Base-by-base conservation (phyloP, 2,113 vertebrate species). In the Psittacula cyanocephala region DNA sequence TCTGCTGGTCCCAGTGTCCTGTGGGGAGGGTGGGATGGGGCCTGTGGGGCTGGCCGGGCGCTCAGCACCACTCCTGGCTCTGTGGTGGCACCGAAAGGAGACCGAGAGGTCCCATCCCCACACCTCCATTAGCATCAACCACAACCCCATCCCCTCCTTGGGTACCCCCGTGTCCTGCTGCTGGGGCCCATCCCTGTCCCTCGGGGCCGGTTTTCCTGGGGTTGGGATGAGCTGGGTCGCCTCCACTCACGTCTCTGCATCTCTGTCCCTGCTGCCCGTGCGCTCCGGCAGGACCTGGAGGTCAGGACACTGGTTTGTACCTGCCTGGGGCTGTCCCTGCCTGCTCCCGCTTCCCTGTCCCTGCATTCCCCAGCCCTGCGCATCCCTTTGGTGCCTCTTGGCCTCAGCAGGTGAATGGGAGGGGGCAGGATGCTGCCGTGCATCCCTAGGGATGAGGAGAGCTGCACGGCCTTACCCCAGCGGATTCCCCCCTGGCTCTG, bases 281-380 rank as follows among this genome's bases (percentile, higher is more conserved):
- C 81, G 88, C 90, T 84, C 79, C 80, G 97, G 89, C 97, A 98
- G 98, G 98, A 98, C 85, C 85, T 98, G 96, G 98, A 98, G 98
- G 98, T 98, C 96, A 98, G 98, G 97, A 78, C 50, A 80, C 17
- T 78, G 95, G 87, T 94, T 96, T 94, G 53, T 87, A 88, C 91
- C 88, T 77, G 52, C 59, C 84, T 86, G 39, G 86, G 60, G 88
- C 93, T 96, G 41, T 82, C 41, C n/a, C 76, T 90, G 67, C 59
- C 92, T 91, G 55, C 76, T 18, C 13, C 29, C 37, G 20, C 57
- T 16, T 24, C 57, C 57, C 33, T 35, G 33, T 33, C 27, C 50
- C 63, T 25, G 39, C n/a, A 44, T 52, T 18, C 10, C 28, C 57
- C 65, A 71, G 68, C 37, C 68, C 64, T 33, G 19, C 69, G 35